These are phyloP conservation scores for Brenthis ino DNA, from an alignment of 2,888 invertebrate species.

Conservation along the genomic window DNA sequence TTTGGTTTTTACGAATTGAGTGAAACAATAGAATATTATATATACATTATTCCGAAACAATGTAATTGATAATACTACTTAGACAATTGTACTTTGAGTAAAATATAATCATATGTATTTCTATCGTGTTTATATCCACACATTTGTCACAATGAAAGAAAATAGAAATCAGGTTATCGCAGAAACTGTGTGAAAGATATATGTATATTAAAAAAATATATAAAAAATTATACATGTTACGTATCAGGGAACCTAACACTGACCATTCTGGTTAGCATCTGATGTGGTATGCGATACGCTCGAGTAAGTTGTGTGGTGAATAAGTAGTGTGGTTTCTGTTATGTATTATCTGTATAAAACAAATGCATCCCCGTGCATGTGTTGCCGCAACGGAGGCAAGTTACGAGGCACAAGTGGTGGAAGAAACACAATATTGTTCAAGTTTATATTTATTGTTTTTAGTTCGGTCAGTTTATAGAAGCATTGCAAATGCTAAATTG, in stretches of 20 bases:
- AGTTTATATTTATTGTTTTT: constrained; percentile 5
- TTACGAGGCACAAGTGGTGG: constrained; percentile 3
- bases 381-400: constrained; percentile 3
- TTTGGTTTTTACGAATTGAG: not conserved
- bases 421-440: constrained; percentile 12
- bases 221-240: not conserved
- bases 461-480: not conserved
- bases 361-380: constrained; percentile 10
- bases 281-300: constrained; percentile 13
- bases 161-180: no score
- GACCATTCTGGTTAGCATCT: constrained; percentile 11
- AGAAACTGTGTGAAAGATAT: no score
- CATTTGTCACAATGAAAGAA: no score
- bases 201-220: no score
- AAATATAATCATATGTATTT: no score
- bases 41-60: not conserved
- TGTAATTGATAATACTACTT: no score
- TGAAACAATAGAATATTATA: constrained; percentile 14
- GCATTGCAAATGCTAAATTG: not conserved
- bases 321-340: constrained; percentile 9
- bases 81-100: no score
- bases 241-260: not conserved
- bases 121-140: no score
- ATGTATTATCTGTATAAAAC: constrained; percentile 16
- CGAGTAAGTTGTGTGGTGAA: not conserved